Evolutionary conservation across 1,140 invertebrate species (phyloP), one percentile per base, ranked within the genome.

Genomic region (Akabosia matsudoensis): DNA sequence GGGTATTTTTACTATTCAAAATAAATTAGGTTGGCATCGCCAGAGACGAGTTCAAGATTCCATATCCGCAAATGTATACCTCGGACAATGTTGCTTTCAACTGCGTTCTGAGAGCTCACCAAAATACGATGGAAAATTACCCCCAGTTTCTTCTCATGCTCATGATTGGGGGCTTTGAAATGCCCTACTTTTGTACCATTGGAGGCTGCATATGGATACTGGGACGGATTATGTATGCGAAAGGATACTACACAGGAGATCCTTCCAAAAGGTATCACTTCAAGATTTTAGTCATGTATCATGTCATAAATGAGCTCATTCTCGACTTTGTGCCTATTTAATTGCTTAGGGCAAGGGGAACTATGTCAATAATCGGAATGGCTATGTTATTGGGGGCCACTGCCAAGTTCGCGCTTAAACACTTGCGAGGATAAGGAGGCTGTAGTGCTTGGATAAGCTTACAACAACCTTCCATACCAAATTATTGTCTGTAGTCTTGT

Each of bases 241-340:
- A 83, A 24, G 87, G 87, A 0, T 88, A 88, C 78, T 87, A 87
- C 80, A 86, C 86, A 76, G 87, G 87, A 82, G 85, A 86, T 86
- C 80, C 80, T 0, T 24, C 70, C 7, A 76, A 78, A 73, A 28
- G 80, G 76, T n/a, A n/a, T n/a, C n/a, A n/a, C n/a, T n/a, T n/a
- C n/a, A n/a, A n/a, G n/a, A n/a, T n/a, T n/a, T n/a, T 79, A 70
- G 34, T 22, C 28, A 22, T 31, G 37, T 18, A 26, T 18, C 30
- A 71, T 73, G 34, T 34, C 16, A 28, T 54, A 74, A 37, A 52
- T n/a, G 73, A 14, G 24, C 26, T 56, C 51, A 28, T 16, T 73
- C 4, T 37, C 24, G 14, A 33, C 33, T 33, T n/a, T 37, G 51
- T 73, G 24, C 16, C 34, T 73, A 71, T 33, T 28, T 71, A 18